Evolutionary conservation across 1,140 invertebrate genomes (phyloP).

Genomic region (Drosophila carrolli): DNA sequence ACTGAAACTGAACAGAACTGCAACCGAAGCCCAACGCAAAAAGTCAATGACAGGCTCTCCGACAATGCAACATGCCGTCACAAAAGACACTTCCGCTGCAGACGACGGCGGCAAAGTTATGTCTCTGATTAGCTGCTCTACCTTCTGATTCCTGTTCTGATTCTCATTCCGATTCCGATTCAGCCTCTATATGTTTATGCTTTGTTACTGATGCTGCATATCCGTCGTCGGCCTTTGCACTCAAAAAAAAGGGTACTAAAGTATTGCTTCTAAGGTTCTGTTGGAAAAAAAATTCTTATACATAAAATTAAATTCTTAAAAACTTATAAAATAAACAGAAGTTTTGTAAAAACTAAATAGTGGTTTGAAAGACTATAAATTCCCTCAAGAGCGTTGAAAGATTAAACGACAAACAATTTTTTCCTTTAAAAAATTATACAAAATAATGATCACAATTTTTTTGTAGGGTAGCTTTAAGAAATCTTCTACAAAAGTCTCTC

Average conservation of each 20-base stretch:
- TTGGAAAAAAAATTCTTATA: too few species aligned
- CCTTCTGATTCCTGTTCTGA: slow-evolving; percentile 17
- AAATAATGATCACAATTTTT: too few species aligned
- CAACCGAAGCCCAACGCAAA: slow-evolving; percentile 6
- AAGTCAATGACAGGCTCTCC: slow-evolving; percentile 30
- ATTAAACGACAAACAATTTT: too few species aligned
- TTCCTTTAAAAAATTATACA: too few species aligned
- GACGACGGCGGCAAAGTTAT: slow-evolving; percentile 71
- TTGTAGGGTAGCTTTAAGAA: too few species aligned
- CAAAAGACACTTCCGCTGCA: slow-evolving; percentile 63
- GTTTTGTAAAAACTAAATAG: too few species aligned
- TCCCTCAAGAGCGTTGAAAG: too few species aligned
- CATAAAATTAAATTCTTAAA: too few species aligned
- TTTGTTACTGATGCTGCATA: slow-evolving; percentile 45
- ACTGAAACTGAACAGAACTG: neutral
- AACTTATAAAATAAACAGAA: too few species aligned
- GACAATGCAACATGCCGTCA: slow-evolving; percentile 50
- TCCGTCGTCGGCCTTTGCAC: slow-evolving; percentile 23
- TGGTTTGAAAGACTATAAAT: too few species aligned
- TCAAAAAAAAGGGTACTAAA: neutral
- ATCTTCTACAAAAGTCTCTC: too few species aligned
- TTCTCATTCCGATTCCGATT: slow-evolving; percentile 1
- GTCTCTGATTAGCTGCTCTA: slow-evolving; percentile 28
- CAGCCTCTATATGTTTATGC: slow-evolving; percentile 14
- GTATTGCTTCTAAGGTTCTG: too few species aligned